Percentiles rank a stretch among this genome's conserved stretches.
Conservation (phyloP, 64 coral and sea anemone genomes). For the Hydrozoanthus tunicans region DNA sequence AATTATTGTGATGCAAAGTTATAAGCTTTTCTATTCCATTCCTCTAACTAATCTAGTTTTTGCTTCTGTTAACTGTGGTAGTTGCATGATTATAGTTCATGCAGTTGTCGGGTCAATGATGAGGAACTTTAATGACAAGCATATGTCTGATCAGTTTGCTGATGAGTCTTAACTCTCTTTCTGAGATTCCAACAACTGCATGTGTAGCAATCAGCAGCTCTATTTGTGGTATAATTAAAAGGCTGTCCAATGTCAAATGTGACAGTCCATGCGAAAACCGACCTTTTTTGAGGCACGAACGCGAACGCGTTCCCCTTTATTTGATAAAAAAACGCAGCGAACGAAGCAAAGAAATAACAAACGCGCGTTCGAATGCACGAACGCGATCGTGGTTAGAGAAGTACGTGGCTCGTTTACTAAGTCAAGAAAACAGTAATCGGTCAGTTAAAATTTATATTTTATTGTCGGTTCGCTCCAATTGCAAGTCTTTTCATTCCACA, state of each 20-base stretch:
- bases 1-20: not conserved
- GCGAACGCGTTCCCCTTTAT: too few relatives aligned
- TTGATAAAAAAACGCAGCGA: too few relatives aligned
- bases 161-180: constrained; percentile 33
- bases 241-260: not conserved
- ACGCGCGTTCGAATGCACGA: too few relatives aligned
- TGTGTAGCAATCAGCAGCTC: not conserved
- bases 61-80: not conserved
- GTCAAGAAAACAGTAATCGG: too few relatives aligned
- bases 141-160: constrained; percentile 24
- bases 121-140: constrained; percentile 28
- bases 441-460: too few relatives aligned
- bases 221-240: not conserved
- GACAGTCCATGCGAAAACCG: too few relatives aligned
- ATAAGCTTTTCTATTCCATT: not conserved
- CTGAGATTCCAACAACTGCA: not conserved
- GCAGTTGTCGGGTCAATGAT: not conserved
- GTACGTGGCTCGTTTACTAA: too few relatives aligned
- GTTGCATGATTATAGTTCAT: not conserved
- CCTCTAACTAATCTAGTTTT: not conserved
- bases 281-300: too few relatives aligned
- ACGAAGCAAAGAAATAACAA: too few relatives aligned
- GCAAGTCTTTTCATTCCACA: too few relatives aligned
- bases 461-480: too few relatives aligned
- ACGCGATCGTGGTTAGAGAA: too few relatives aligned